Evolutionary conservation across 2,888 invertebrate genomes (phyloP), one percentile per base, ranked within the genome.

Genomic region (Aspidapion aeneum): DNA sequence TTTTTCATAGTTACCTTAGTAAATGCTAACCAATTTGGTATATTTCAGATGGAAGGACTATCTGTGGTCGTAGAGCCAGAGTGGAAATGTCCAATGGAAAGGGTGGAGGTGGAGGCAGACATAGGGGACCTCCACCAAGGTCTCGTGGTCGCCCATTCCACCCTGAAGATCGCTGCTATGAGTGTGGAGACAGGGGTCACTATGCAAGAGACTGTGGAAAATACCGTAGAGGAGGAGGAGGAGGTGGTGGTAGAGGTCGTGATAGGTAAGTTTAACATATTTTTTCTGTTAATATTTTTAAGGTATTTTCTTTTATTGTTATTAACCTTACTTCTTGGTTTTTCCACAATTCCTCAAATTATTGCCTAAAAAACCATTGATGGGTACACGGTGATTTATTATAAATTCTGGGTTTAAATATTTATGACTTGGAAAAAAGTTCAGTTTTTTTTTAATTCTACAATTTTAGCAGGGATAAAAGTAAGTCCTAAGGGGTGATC

Each of bases 81-180:
- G 96, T 96, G 7, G 97, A 97, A 81, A 86, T 94, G 81, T 96
- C 96, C 1, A 94, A 93, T 75, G 96, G 96, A 18, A 92, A 92
- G 77, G 85, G 89, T 56, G 78, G 81, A 65, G 78, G 81, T 66
- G 81, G 82, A 58, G 77, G 79, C 48, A 73, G 79, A 49, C 77
- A 78, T 62, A 75, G 83, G 19, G 83, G 87, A 7, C 86, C 86
- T 0, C 86, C 87, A 0, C 85, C 87, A 1, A 83, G 87, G 61
- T 78, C 84, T 57, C 79, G 83, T 49, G 88, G 89, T n/a, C 82
- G 89, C 57, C 90, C 93, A 18, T 91, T 93, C 74, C 90, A 94
- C 71, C 93, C 94, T 9, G 94, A 94, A 74, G 96, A 96, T 81
- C 89, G 93, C 66, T 96, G 96, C 80, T 96, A 96, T 77, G 95